These are phyloP conservation scores for Proales similis DNA, from an alignment of 1,140 invertebrate genomes.

Conservation along the genomic window DNA sequence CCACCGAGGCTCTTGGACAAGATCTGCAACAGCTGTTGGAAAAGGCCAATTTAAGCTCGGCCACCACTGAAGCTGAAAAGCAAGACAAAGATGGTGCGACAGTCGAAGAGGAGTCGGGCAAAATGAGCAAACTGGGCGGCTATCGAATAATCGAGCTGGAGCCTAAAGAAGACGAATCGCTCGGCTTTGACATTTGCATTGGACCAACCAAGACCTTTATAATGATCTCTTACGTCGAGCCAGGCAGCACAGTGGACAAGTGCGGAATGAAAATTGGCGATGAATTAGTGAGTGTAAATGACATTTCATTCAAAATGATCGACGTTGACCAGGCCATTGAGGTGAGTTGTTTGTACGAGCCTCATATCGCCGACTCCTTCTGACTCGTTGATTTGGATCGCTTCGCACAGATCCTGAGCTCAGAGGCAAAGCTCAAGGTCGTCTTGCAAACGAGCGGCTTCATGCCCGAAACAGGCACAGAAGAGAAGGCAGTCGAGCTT, in stretches of 20 bases:
- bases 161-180: slow-evolving; percentile 32
- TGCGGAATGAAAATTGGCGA: slow-evolving; percentile 19
- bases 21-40: slow-evolving; percentile 8
- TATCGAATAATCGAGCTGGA: slow-evolving; percentile 31
- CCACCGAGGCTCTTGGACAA: slow-evolving; percentile 9
- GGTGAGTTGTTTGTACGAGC: not conserved
- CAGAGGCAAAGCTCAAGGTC: slow-evolving; percentile 8
- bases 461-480: slow-evolving; percentile 5
- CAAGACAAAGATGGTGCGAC: not conserved
- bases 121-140: slow-evolving; percentile 3
- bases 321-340: slow-evolving; percentile 31
- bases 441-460: slow-evolving; percentile 34
- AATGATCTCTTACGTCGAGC: slow-evolving; percentile 36
- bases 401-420: slow-evolving; percentile 11
- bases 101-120: slow-evolving; percentile 12
- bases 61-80: not conserved
- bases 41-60: not conserved
- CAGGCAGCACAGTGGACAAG: slow-evolving; percentile 17
- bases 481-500: slow-evolving; percentile 10
- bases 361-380: not conserved
- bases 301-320: slow-evolving; percentile 37
- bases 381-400: not conserved
- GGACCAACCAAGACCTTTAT: slow-evolving; percentile 36
- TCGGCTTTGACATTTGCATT: slow-evolving; percentile 31
- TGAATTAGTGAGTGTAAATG: slow-evolving; percentile 37